phyloP scores from a whole-genome alignment of 2,113 vertebrate species.

The Myiagra hebetior region DNA sequence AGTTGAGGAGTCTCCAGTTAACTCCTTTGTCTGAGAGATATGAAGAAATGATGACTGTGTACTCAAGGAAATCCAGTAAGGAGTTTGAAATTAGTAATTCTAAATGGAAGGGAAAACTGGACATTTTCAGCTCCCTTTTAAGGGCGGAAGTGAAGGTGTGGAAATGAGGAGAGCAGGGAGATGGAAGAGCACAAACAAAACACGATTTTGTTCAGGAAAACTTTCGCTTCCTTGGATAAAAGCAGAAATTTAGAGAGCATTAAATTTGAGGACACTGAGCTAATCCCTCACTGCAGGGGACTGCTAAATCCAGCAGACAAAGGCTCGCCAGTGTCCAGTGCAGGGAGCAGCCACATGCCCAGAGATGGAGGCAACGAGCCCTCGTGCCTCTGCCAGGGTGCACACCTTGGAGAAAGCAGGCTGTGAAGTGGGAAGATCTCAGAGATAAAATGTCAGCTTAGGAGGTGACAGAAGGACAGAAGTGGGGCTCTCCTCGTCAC shows the following conservation, averaged over 20 bases:
- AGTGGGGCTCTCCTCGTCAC: not conserved
- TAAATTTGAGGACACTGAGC: not conserved
- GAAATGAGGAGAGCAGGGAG: not conserved
- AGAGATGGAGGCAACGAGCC: not conserved
- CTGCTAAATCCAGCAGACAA: not conserved
- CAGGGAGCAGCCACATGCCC: not conserved
- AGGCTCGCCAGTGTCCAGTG: not conserved
- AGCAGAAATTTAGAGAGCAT: not conserved
- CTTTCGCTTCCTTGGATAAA: not conserved
- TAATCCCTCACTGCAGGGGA: not conserved
- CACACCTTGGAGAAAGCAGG: not conserved
- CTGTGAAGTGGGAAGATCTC: not conserved
- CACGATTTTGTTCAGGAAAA: not conserved
- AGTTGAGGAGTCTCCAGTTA: not conserved
- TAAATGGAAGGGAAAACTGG: not conserved
- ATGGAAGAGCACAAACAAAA: not conserved
- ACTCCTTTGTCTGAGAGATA: not conserved
- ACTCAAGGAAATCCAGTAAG: not conserved
- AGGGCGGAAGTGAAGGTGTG: not conserved
- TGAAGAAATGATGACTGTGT: not conserved
- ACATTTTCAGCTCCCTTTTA: not conserved
- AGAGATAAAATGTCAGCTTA: not conserved
- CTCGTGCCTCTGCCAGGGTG: not conserved
- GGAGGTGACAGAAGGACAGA: not conserved
- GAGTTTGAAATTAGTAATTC: not conserved